Conservation (phyloP, 2,888 invertebrate species). For the Pachliopta kotzebuea region DNA sequence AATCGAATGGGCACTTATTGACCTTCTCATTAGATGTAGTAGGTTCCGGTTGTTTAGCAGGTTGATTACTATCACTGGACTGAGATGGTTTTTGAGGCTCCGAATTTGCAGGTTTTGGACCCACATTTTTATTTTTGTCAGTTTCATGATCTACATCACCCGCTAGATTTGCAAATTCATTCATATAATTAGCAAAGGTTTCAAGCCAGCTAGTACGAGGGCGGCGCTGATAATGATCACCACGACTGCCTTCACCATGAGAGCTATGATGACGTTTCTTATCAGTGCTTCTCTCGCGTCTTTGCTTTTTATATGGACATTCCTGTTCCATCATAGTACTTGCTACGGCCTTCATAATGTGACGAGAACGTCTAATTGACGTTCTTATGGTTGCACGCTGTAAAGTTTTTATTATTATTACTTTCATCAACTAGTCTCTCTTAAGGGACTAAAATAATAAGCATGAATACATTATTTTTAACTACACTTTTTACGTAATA, state of each 20-base stretch:
- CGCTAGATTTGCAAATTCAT: slow-evolving; percentile 77
- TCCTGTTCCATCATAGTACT: slow-evolving; percentile 41
- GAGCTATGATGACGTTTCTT: slow-evolving; percentile 45
- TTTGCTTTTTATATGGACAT: slow-evolving; percentile 48
- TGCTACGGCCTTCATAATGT: slow-evolving; percentile 56
- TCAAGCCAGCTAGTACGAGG: slow-evolving; percentile 67
- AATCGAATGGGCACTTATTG: slow-evolving; percentile 33
- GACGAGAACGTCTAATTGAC: slow-evolving; percentile 63
- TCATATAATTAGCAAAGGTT: slow-evolving; percentile 70
- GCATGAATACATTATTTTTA: too few species aligned
- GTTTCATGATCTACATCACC: slow-evolving; percentile 54
- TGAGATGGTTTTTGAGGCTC: slow-evolving; percentile 31
- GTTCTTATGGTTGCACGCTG: slow-evolving; percentile 59
- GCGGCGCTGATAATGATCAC: slow-evolving; percentile 45
- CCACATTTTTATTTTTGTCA: slow-evolving; percentile 37
- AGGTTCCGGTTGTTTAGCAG: slow-evolving; percentile 30
- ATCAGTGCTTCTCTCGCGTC: slow-evolving; percentile 47
- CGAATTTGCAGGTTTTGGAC: slow-evolving; percentile 32
- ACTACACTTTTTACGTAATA: too few species aligned
- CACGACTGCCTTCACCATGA: slow-evolving; percentile 34
- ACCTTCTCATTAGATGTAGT: slow-evolving; percentile 22
- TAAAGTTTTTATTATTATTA: slow-evolving; percentile 1
- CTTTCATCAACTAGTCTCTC: too few species aligned
- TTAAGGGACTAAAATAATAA: too few species aligned
- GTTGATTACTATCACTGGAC: slow-evolving; percentile 31